Evolutionary conservation across 2,797 vertebrate genomes (phyloP), one percentile per base, ranked within the genome.

Genomic region (Sebastiscus tertius): DNA sequence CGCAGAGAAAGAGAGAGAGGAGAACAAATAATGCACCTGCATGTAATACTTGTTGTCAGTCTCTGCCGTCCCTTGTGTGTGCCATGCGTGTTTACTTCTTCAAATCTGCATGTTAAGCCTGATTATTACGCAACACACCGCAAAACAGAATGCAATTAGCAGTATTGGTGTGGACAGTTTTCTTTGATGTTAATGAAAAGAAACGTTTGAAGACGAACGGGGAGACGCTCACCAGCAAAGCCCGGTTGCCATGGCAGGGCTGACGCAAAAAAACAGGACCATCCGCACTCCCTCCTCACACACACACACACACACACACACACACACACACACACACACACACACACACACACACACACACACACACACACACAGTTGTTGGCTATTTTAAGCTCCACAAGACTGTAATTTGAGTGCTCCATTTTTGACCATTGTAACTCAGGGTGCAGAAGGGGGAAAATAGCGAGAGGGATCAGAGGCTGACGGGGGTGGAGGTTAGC

Each of bases 231-330:
- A 83, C 86, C 84, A 88, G 87, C 84, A 84, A 85, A 88, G 90
- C 80, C 82, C 22, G 74, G 95, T 96, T 95, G 92, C 93, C 93
- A 95, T 96, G 94, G 94, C 87, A 95, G 83, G 87, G 86, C 85
- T 95, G 93, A 95, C 87, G 90, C 93, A 93, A 78, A 93, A 78
- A 56, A 75, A 71, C 62, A 81, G 56, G 80, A 84, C 88, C 86
- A 72, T 87, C 85, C 77, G 54, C 65, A 61, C 72, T 81, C 72
- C 60, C 79, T 72, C 63, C 72, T 36, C 65, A 71, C 20, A 52
- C 26, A 75, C 55, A 75, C 65, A 71, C 18, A 49, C n/a, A 75
- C 42, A 82, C 65, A 75, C 65, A 71, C 20, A 52, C 26, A 75
- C 55, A 75, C 65, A 71, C 18, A 49, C n/a, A 75, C 42, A 82